Percentiles rank a stretch among this genome's conserved stretches.
phyloP scores from a whole-genome alignment of 2,113 vertebrate genomes.

The Lontra canadensis region DNA sequence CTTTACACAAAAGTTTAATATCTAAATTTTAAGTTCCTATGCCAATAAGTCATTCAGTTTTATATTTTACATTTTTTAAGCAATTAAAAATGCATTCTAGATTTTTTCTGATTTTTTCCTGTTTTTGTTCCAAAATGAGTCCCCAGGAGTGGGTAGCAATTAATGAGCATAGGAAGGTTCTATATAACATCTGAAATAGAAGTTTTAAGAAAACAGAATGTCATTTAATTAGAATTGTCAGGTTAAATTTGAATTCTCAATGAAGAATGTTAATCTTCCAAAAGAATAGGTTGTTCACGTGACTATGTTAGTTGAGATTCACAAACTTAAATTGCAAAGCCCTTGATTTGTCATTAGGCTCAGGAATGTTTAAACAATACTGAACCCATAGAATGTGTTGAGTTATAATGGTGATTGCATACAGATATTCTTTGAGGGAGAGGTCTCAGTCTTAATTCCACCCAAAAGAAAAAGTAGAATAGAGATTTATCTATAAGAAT shows the following conservation, averaged over 20 bases:
- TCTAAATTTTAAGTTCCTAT: background rate
- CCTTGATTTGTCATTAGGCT: background rate
- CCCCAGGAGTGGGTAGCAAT: background rate
- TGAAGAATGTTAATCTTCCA: background rate
- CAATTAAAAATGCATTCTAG: background rate
- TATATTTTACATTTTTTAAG: background rate
- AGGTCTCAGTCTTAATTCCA: background rate
- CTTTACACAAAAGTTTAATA: background rate
- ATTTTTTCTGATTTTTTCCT: background rate
- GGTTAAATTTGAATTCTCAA: background rate
- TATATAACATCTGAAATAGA: background rate
- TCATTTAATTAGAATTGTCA: background rate
- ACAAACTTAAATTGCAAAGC: background rate
- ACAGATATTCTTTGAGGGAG: background rate
- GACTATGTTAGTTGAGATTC: background rate
- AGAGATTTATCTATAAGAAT: background rate
- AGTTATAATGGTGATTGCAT: background rate
- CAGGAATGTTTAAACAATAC: background rate
- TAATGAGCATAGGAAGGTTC: background rate
- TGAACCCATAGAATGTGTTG: background rate
- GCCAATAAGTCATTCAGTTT: background rate
- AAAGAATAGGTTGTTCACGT: background rate
- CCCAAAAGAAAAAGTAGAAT: background rate
- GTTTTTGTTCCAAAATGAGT: background rate
- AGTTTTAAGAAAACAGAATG: background rate